phyloP scores from a whole-genome alignment of 1,140 invertebrate species.

The Drosophila asahinai region DNA sequence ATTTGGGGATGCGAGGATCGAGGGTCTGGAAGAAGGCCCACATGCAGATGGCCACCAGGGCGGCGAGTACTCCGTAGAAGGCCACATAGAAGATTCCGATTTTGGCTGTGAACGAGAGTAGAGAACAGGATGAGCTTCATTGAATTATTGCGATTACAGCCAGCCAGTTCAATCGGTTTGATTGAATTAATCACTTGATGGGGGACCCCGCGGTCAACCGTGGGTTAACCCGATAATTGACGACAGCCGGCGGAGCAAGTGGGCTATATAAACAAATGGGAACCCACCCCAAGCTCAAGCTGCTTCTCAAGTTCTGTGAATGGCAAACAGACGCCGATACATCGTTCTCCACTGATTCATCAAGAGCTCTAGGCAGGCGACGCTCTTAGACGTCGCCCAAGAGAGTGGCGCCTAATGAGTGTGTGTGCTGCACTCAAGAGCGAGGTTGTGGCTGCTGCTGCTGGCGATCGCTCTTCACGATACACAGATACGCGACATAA shows the following conservation, averaged over 20 bases:
- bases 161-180: slow-evolving; percentile 53
- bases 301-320: slow-evolving; percentile 41
- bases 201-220: slow-evolving; percentile 46
- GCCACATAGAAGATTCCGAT: slow-evolving; percentile 96
- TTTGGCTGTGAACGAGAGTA: slow-evolving; percentile 88
- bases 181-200: slow-evolving; percentile 73
- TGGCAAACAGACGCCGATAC: slow-evolving; percentile 28
- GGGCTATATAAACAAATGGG: slow-evolving; percentile 44
- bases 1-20: slow-evolving; percentile 94
- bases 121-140: slow-evolving; percentile 17
- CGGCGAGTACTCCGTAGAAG: slow-evolving; percentile 94
- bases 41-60: slow-evolving; percentile 95
- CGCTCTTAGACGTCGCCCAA: slow-evolving; percentile 10
- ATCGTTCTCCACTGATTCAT: slow-evolving; percentile 23
- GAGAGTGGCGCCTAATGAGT: slow-evolving; percentile 12
- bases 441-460: neutral
- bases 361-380: slow-evolving; percentile 20
- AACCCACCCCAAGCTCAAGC: slow-evolving; percentile 15
- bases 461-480: slow-evolving; percentile 27
- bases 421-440: slow-evolving; percentile 22
- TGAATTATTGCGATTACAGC: slow-evolving; percentile 43
- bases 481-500: slow-evolving; percentile 51
- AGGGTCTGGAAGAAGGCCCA: slow-evolving; percentile 96
- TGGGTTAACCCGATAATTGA: slow-evolving; percentile 73
- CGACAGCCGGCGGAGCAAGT: slow-evolving; percentile 19